These are phyloP conservation scores for Desmophyllum pertusum DNA, from an alignment of 92 coral and sea anemone species.

Conservation along the genomic window DNA sequence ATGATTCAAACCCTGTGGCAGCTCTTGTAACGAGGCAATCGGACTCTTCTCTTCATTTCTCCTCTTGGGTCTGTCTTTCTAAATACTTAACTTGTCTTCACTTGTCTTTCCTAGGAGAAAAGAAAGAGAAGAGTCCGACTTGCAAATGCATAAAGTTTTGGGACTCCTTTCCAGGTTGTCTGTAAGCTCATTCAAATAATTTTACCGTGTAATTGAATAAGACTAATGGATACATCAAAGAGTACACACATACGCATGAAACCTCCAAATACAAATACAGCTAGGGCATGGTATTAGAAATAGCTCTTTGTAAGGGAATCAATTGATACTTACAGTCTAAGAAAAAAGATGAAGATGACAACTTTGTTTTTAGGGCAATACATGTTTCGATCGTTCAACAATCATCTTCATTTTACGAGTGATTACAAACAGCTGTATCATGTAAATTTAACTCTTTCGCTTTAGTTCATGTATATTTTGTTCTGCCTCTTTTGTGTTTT, in stretches of 20 bases:
- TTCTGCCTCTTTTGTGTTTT: too few species aligned
- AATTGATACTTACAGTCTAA: too few species aligned
- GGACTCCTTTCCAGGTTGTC: slow-evolving; percentile 50
- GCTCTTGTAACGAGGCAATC: slow-evolving; percentile 50
- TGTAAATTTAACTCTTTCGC: too few species aligned
- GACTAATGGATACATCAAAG: not conserved
- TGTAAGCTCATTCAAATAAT: slow-evolving; percentile 14
- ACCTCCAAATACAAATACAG: not conserved
- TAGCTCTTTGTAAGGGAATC: too few species aligned
- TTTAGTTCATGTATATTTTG: too few species aligned
- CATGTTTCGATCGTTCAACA: too few species aligned
- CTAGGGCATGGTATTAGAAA: too few species aligned
- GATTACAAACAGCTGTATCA: too few species aligned
- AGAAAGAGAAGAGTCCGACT: slow-evolving; percentile 63
- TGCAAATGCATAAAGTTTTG: slow-evolving; percentile 47
- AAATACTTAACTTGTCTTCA: slow-evolving; percentile 40
- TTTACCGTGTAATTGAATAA: not conserved
- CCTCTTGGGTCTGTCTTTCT: slow-evolving; percentile 35
- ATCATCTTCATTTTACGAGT: too few species aligned
- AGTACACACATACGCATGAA: not conserved
- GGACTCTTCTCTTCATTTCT: slow-evolving; percentile 55
- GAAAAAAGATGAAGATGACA: too few species aligned
- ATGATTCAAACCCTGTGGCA: slow-evolving; percentile 43
- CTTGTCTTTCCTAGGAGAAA: slow-evolving; percentile 64
- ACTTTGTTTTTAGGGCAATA: too few species aligned